Conservation (phyloP, 1,140 invertebrate species). For the Cherax quadricarinatus region DNA sequence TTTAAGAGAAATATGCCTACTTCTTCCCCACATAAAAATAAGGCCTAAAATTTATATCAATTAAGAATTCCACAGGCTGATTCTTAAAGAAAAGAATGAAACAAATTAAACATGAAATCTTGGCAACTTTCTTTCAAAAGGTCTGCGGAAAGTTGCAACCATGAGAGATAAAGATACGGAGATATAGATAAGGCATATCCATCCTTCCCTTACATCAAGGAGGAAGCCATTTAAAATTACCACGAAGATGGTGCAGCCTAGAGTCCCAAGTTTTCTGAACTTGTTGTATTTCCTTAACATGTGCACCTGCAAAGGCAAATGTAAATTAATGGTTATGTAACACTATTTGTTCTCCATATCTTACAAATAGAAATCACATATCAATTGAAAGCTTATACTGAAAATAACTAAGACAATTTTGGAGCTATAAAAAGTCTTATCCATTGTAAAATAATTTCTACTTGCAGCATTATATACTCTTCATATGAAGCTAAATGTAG, state of each 20-base stretch:
- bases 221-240: conserved; percentile 36
- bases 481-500: too few species aligned
- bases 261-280: conserved; percentile 45
- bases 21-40: background rate
- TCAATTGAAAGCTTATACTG: too few species aligned
- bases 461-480: too few species aligned
- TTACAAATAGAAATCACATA: too few species aligned
- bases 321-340: background rate
- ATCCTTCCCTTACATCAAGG: conserved; percentile 51
- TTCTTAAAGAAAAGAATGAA: background rate
- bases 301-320: conserved; percentile 41
- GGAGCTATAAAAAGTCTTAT: too few species aligned
- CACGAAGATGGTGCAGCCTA: conserved; percentile 25
- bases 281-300: conserved; percentile 52
- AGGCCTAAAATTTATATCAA: background rate
- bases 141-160: conserved; percentile 49
- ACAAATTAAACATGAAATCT: conserved; percentile 56
- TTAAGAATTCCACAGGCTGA: background rate
- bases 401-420: too few species aligned
- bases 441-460: too few species aligned
- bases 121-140: conserved; percentile 60
- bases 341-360: background rate
- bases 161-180: conserved; percentile 22
- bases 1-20: background rate
- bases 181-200: conserved; percentile 44